Evolutionary conservation across 2,113 vertebrate species (phyloP), one percentile per base, ranked within the genome.

Genomic region (Bos javanicus): DNA sequence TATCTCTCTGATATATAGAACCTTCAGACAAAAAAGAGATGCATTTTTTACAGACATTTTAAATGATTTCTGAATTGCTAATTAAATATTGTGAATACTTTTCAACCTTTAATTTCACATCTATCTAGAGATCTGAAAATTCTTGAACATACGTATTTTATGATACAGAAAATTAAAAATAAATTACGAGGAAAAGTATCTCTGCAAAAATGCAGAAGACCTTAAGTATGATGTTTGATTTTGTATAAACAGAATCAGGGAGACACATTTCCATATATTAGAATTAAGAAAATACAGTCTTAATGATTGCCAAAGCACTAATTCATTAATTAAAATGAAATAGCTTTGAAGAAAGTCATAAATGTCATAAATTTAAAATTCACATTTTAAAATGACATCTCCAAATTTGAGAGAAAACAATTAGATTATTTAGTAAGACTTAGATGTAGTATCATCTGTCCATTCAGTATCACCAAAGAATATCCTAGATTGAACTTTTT

Each of bases 161-260:
- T 90, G 87, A 88, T 54, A 50, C 3, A 52, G 26, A 74, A 56
- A 64, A 80, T 59, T 62, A 82, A 96, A 92, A 86, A 48, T 88
- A 78, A 95, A 87, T 62, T 48, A 46, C 28, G 95, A 71, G 83
- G 64, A 91, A 62, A 96, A 59, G 26, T 93, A 74, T 96, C 28
- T 88, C 57, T 89, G n/a, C 83, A 91, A 87, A 67, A 95, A 88
- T 85, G 21, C 12, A 43, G 19, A 81, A 88, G 80, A 81, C 33
- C 19, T 71, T 83, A 93, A 91, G 84, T 30, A 28, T 39, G 74
- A 67, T 17, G 21, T 93, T 81, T 82, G n/a, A 60, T 95, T 50
- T 96, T 96, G 2, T 59, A 30, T 93, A 56, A 94, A 71, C 19
- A 81, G 90, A 74, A 62, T 62, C 14, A 50, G 46, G 36, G 28